phyloP scores from a whole-genome alignment of 2,797 vertebrate species.

The Clangula hyemalis region DNA sequence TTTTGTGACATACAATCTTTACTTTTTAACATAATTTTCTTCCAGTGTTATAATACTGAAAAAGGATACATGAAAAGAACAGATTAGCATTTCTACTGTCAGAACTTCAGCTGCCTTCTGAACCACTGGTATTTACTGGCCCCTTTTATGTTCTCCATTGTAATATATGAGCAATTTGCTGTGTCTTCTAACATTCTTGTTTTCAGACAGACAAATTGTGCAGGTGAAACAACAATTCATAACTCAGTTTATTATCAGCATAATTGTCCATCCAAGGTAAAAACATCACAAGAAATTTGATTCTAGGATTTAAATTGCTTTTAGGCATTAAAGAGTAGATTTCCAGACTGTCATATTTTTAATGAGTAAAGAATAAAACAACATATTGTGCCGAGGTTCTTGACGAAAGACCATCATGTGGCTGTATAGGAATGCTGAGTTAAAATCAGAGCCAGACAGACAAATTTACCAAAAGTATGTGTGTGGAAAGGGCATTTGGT shows the following conservation, averaged over 20 bases:
- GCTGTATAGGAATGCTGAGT: slow-evolving; percentile 43
- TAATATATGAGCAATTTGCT: background rate
- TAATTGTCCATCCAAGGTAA: background rate
- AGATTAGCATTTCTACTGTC: background rate
- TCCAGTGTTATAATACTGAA: background rate
- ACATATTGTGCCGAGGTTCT: background rate
- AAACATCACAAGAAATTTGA: slow-evolving; percentile 15
- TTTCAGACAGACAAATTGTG: background rate
- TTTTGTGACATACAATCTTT: slow-evolving; percentile 7
- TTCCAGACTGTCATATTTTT: slow-evolving; percentile 3
- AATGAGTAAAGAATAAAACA: background rate
- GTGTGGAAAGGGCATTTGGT: slow-evolving; percentile 20
- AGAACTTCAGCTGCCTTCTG: background rate
- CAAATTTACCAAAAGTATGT: background rate
- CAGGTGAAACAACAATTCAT: slow-evolving; percentile 1
- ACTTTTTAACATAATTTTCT: background rate
- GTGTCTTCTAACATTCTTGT: background rate
- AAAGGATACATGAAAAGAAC: background rate
- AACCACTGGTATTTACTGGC: background rate
- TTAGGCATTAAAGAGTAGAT: background rate
- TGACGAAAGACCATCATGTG: slow-evolving; percentile 13
- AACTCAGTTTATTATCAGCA: slow-evolving; percentile 8
- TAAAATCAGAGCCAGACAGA: slow-evolving; percentile 51
- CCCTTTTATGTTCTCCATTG: slow-evolving; percentile 29
- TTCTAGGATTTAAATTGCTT: slow-evolving; percentile 15